These are phyloP conservation scores for Merops nubicus DNA, from an alignment of 2,113 vertebrate genomes.

Conservation along the genomic window DNA sequence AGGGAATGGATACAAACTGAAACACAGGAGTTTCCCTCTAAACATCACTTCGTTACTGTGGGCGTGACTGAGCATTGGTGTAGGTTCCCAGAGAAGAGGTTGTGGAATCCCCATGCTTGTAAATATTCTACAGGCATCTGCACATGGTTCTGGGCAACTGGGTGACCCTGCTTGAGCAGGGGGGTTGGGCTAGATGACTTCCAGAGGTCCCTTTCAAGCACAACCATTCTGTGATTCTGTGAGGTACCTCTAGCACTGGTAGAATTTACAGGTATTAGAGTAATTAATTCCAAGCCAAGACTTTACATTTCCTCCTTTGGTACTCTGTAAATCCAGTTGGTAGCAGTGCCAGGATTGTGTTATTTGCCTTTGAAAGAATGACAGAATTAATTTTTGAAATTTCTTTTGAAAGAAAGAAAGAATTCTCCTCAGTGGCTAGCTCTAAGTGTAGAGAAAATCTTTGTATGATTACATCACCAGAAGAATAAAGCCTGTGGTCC, in stretches of 20 bases:
- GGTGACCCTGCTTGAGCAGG: neutral
- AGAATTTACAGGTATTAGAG: conserved; percentile 23
- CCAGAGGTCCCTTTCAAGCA: neutral
- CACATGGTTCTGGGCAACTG: neutral
- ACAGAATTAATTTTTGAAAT: no score
- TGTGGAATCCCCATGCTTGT: neutral
- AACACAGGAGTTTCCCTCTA: neutral
- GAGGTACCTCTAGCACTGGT: neutral
- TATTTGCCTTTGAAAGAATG: conserved; percentile 22
- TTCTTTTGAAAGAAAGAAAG: neutral
- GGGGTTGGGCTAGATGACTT: neutral
- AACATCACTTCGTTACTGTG: neutral
- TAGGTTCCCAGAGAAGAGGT: neutral
- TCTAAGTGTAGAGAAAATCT: conserved; percentile 18
- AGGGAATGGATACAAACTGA: neutral
- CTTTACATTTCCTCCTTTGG: conserved; percentile 18
- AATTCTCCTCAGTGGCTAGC: neutral
- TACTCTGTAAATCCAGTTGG: conserved; percentile 52
- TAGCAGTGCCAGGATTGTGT: neutral
- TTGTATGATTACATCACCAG: neutral
- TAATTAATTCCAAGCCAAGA: conserved; percentile 31
- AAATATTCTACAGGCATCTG: neutral
- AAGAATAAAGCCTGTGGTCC: neutral
- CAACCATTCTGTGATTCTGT: neutral
- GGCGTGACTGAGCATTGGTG: neutral